Base-by-base conservation (phyloP, 2,888 invertebrate genomes). In the Pseudanteris insignis region DNA sequence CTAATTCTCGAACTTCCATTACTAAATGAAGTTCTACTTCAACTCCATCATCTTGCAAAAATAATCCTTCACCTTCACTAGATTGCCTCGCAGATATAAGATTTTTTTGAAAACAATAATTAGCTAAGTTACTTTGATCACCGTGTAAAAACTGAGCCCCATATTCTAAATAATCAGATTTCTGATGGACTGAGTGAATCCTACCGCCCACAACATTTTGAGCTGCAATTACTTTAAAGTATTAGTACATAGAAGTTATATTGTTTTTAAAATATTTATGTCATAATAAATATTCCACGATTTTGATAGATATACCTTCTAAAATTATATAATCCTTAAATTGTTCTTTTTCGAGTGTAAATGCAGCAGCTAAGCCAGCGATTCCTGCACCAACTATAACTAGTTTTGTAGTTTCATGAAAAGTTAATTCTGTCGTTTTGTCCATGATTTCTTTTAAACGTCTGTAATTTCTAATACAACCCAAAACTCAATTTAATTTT, bases 71-170 rank as follows among this genome's bases (percentile, higher is more conserved):
- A 1, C 85, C 87, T 77, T 88, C 88, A 65, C 80, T 78, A 0
- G 84, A 84, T 21, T 75, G 75, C 46, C 76, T 68, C n/a, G 78
- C 68, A 3, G 83, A 81, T 8, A 86, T 63, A 21, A 87, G 77
- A 40, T 82, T 70, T 50, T 82, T 70, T 36, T 81, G 54, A 38
- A 78, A 64, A 7, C 85, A 83, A 13, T 85, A 71, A 60, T 81
- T 70, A 50, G 82, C 85, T 12, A 86, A 71, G n/a, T 75, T 71
- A 70, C 84, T 86, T 40, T 79, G 71, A 47, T 83, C 82, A 0
- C 86, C 86, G 67, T 88, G 87, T 26, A 88, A 73, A 85, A 86
- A 88, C 70, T 87, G 87, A 1, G 87, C 87, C 1, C 88, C 88
- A 12, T 83, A 66, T 71, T 88, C 88, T 34, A 87, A 69, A 60